phyloP scores from a whole-genome alignment of 2,113 vertebrate genomes.

The Anseranas semipalmata region DNA sequence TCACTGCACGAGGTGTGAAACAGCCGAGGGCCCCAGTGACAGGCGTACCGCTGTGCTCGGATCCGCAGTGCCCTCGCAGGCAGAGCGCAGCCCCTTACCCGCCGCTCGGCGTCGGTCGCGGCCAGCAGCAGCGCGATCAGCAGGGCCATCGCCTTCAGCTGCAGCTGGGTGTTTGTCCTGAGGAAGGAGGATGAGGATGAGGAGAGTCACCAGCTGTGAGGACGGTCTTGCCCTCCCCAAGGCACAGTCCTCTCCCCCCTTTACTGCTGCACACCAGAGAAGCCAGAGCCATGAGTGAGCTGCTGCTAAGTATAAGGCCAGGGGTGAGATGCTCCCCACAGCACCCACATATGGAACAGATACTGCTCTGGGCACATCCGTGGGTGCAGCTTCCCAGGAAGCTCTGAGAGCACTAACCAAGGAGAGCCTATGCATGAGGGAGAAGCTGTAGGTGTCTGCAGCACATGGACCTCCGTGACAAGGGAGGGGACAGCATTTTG shows the following conservation, averaged over 20 bases:
- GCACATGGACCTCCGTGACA: neutral
- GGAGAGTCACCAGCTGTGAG: neutral
- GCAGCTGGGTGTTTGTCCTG: slow-evolving; percentile 90
- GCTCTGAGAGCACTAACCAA: neutral
- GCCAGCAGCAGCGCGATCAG: slow-evolving; percentile 92
- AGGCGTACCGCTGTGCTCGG: neutral
- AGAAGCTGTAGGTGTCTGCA: neutral
- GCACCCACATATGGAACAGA: neutral
- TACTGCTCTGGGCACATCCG: neutral
- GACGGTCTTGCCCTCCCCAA: neutral
- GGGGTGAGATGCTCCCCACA: neutral
- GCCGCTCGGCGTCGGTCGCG: slow-evolving; percentile 78
- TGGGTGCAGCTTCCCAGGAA: neutral
- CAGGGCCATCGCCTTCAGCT: slow-evolving; percentile 97
- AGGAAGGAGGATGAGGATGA: neutral
- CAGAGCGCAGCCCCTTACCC: slow-evolving; percentile 70
- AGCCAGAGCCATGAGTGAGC: neutral
- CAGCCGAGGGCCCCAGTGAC: accelerated
- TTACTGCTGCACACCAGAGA: neutral
- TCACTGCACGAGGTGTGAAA: neutral
- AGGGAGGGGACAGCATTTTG: neutral
- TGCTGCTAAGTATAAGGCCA: neutral
- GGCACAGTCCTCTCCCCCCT: neutral
- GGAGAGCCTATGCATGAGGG: neutral
- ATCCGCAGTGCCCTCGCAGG: neutral